A percentile compares a stretch with the other conserved stretches of the same genome.
Conservation (phyloP, 2,888 invertebrate genomes). For the Himalopsyche japonica region DNA sequence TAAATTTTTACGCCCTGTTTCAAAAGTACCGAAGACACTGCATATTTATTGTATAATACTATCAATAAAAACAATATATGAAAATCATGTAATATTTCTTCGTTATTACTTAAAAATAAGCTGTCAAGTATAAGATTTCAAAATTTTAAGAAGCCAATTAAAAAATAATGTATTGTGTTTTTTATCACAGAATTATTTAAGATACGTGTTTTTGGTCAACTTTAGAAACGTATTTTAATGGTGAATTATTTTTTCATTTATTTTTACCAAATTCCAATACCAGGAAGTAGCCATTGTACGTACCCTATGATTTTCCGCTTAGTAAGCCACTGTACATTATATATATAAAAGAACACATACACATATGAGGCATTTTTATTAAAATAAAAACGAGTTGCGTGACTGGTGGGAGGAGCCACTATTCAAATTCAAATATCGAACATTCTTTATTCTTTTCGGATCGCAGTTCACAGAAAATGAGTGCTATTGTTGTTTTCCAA, state of each 20-base stretch:
- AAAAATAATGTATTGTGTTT: too few relatives aligned
- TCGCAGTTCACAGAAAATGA: background rate
- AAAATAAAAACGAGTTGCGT: slow-evolving; percentile 48
- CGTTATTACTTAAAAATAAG: too few relatives aligned
- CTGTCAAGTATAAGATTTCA: too few relatives aligned
- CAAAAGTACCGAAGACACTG: too few relatives aligned
- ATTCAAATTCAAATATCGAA: slow-evolving; percentile 58
- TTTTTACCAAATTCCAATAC: background rate
- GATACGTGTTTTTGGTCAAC: too few relatives aligned
- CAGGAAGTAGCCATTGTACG: background rate
- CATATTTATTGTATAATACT: too few relatives aligned
- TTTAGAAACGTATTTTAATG: too few relatives aligned
- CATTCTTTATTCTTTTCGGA: slow-evolving; percentile 34
- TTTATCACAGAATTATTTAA: too few relatives aligned
- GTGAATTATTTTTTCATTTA: background rate
- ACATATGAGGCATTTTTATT: slow-evolving; percentile 8
- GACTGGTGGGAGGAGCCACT: slow-evolving; percentile 54
- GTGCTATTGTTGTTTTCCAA: background rate
- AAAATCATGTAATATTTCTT: too few relatives aligned
- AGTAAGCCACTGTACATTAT: background rate
- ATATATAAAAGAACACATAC: background rate
- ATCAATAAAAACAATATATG: too few relatives aligned
- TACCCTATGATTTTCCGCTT: background rate
- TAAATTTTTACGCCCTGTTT: too few relatives aligned
- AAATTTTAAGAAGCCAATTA: too few relatives aligned